Evolutionary conservation across 2,797 vertebrate species (phyloP), one percentile per base, ranked within the genome.

Genomic region (Linurgus olivaceus): DNA sequence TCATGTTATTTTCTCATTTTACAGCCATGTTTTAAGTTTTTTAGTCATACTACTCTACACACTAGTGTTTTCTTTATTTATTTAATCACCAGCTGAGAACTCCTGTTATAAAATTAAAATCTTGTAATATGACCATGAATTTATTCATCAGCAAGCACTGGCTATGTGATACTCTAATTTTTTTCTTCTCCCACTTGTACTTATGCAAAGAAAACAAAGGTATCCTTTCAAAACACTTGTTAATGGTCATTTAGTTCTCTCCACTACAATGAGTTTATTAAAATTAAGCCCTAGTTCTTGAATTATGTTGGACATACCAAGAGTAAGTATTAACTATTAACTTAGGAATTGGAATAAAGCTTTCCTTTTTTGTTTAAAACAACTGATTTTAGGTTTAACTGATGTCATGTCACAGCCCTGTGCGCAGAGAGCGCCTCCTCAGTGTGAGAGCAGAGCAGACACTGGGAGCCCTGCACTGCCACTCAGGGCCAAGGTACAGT

Each of bases 131-230:
- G 87, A 90, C 73, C 70, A 76, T n/a, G 58, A 91, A 68, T 67
- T 86, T 83, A 68, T 78, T 59, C 62, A 81, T 48, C 50, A 96
- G 70, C 52, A 88, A 91, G 68, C 72, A 94, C 54, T 18, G 86
- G 85, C 93, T 94, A 65, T 57, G 47, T 2, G 4, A 62, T 80
- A 67, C 23, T 59, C 14, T 20, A 48, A 48, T 24, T 26, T 67
- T 84, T 62, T 81, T 68, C 95, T 95, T 95, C 85, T 94, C 79
- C 87, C 70, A 96, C 84, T 86, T 82, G 67, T 88, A 94, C 63
- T 86, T 85, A 88, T 42, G 72, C 75, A 93, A 79, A 52, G 59
- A 31, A 92, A 91, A 82, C 65, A 68, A 59, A 21, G 24, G 62
- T 31, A 74, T 44, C 78, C 86, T 84, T 71, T 37, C 68, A 48